phyloP scores from a whole-genome alignment of 1,140 invertebrate species.

The Portunus trituberculatus region DNA sequence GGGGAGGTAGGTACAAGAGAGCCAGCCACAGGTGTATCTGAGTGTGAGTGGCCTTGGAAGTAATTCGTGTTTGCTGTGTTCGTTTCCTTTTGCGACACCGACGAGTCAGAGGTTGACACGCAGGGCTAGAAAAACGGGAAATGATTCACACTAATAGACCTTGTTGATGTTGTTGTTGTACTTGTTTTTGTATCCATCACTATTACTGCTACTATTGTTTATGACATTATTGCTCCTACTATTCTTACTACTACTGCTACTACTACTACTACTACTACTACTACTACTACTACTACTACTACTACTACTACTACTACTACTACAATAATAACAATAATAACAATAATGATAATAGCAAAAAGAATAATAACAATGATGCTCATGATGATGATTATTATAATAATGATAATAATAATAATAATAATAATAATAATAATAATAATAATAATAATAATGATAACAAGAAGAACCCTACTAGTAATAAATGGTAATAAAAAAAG shows the following conservation, averaged over 20 bases:
- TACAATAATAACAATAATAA: not conserved
- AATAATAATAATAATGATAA: no score
- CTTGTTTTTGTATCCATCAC: not conserved
- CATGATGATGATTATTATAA: no score
- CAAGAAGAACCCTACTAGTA: no score
- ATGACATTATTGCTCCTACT: no score
- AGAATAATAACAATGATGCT: no score
- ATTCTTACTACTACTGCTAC: no score
- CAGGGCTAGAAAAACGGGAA: not conserved
- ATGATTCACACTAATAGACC: not conserved
- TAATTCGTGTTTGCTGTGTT: conserved; percentile 4
- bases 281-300: no score
- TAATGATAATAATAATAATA: no score
- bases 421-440: no score
- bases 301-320: not conserved
- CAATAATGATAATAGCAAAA: no score
- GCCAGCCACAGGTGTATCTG: not conserved
- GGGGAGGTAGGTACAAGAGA: not conserved
- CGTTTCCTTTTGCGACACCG: not conserved
- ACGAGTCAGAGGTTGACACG: not conserved
- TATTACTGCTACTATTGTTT: not conserved
- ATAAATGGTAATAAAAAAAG: no score
- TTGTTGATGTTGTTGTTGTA: not conserved
- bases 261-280: no score
- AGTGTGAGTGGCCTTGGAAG: not conserved